Evolutionary conservation across 2,888 invertebrate species (phyloP).

Genomic region (Galerucella calmariensis): DNA sequence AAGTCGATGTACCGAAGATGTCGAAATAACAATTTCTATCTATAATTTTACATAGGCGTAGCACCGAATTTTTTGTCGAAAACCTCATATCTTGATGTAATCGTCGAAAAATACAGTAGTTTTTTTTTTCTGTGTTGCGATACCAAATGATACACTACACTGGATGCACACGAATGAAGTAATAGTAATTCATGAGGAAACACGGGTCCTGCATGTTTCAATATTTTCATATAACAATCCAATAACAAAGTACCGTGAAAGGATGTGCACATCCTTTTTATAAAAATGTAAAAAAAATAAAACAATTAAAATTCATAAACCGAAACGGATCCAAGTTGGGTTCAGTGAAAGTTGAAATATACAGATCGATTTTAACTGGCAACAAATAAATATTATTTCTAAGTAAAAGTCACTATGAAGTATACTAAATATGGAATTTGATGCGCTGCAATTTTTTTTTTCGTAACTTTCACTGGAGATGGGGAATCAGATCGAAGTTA

Average conservation of each 20-base stretch:
- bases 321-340: constrained; percentile 27
- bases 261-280: constrained; percentile 38
- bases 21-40: background rate
- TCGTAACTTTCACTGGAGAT: background rate
- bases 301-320: constrained; percentile 38
- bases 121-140: too few species aligned
- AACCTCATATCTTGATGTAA: too few species aligned
- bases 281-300: constrained; percentile 33
- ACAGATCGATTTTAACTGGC: background rate
- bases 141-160: background rate
- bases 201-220: constrained; percentile 10
- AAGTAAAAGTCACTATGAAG: background rate
- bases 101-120: too few species aligned
- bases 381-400: background rate
- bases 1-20: constrained; percentile 13
- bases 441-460: background rate
- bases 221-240: constrained; percentile 8
- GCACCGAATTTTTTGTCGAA: background rate
- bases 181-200: background rate
- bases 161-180: background rate
- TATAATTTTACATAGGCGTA: constrained; percentile 5
- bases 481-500: background rate
- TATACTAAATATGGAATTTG: constrained; percentile 1
- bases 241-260: constrained; percentile 24
- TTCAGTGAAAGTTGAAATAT: constrained; percentile 31